Percentiles rank a stretch among this genome's conserved stretches.
These are phyloP conservation scores for Popillia japonica DNA, from an alignment of 1,140 invertebrate genomes.

Conservation along the genomic window DNA sequence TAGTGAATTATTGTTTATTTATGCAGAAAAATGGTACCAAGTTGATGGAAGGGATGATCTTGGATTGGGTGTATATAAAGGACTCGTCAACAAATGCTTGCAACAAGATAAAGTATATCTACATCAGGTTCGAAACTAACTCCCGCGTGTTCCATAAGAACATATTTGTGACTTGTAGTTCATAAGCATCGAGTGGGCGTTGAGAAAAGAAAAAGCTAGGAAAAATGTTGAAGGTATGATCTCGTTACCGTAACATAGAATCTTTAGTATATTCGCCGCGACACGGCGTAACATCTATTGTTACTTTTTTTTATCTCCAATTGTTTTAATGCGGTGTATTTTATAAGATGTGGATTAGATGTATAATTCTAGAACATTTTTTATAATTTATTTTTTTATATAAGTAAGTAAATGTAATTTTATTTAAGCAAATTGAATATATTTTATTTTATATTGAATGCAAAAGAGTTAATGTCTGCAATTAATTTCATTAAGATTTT, in stretches of 20 bases:
- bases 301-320: not conserved
- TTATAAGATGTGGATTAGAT: not conserved
- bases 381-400: not conserved
- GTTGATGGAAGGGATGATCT: conserved; percentile 22
- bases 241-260: not conserved
- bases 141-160: not conserved
- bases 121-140: not conserved
- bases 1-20: conserved; percentile 28
- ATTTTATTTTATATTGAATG: too few relatives aligned
- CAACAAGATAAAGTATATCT: not conserved
- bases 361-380: not conserved
- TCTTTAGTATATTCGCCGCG: not conserved
- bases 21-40: conserved; percentile 33
- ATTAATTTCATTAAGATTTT: too few relatives aligned
- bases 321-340: not conserved
- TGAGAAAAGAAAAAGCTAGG: not conserved
- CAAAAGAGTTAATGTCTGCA: too few relatives aligned
- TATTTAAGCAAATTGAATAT: not conserved
- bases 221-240: conserved; percentile 15
- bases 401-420: not conserved
- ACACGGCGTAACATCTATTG: not conserved
- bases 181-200: not conserved
- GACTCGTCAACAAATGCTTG: not conserved
- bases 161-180: not conserved
- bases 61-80: conserved; percentile 29